Conservation (phyloP, 2,888 invertebrate species). For the Melanchra persicariae region DNA sequence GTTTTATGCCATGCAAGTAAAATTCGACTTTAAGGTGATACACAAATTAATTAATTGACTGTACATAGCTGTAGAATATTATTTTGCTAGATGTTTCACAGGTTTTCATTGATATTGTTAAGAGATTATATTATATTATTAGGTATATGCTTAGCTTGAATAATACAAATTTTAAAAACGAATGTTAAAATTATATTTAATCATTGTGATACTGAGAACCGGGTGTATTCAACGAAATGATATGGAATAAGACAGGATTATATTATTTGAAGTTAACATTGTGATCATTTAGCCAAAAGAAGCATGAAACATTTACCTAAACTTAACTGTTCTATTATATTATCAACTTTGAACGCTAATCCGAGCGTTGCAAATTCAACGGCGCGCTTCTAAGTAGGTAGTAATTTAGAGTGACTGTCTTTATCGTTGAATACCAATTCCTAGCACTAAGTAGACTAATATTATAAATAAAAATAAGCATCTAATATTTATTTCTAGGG, state of each 20-base stretch:
- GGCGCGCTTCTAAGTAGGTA: neutral
- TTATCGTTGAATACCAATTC: too few relatives aligned
- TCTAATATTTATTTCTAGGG: constrained; percentile 18
- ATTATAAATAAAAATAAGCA: constrained; percentile 15
- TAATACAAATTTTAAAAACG: constrained; percentile 18
- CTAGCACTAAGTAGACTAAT: constrained; percentile 44
- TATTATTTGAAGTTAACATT: neutral
- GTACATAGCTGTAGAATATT: constrained; percentile 29
- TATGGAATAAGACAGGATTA: constrained; percentile 9
- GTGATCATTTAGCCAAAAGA: neutral
- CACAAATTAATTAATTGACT: neutral
- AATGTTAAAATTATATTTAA: constrained; percentile 33
- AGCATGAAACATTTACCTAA: too few relatives aligned
- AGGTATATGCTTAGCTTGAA: constrained; percentile 47
- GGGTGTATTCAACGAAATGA: neutral
- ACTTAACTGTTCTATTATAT: neutral
- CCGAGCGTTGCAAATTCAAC: neutral
- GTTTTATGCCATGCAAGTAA: constrained; percentile 2
- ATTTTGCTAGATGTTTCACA: constrained; percentile 23
- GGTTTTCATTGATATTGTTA: constrained; percentile 18
- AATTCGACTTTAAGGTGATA: too few relatives aligned
- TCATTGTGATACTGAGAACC: constrained; percentile 51
- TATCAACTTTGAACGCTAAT: neutral
- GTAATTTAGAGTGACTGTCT: too few relatives aligned
- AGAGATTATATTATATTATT: constrained; percentile 28